These are phyloP conservation scores for Actinostola sp. DNA, from an alignment of 92 coral and sea anemone genomes.

Conservation along the genomic window DNA sequence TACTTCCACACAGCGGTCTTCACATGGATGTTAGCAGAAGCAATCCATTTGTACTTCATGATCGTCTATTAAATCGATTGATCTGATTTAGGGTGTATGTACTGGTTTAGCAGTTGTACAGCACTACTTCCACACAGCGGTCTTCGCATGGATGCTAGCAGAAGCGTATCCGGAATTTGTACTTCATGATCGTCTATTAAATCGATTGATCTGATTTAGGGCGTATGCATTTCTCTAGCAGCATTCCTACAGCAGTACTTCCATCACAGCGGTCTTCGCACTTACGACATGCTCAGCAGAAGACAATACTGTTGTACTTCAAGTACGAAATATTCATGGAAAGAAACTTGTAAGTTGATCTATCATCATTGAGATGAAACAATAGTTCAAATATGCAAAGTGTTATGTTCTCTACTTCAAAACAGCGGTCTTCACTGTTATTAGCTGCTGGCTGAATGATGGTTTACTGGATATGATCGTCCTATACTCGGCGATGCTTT, in stretches of 20 bases:
- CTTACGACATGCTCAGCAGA: slow-evolving; percentile 31
- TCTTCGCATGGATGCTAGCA: slow-evolving; percentile 52
- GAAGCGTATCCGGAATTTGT: slow-evolving; percentile 34
- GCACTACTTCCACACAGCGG: slow-evolving; percentile 45
- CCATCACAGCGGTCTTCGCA: slow-evolving; percentile 39
- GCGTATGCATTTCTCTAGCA: slow-evolving; percentile 14
- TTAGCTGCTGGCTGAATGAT: slow-evolving; percentile 16
- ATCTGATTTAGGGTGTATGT: slow-evolving; percentile 14
- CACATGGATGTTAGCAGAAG: slow-evolving; percentile 53
- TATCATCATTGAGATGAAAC: background rate
- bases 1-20: slow-evolving; percentile 48
- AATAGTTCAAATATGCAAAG: background rate
- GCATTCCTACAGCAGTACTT: slow-evolving; percentile 40
- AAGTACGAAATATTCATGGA: slow-evolving; percentile 3
- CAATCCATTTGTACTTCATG: slow-evolving; percentile 28
- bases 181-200: slow-evolving; percentile 37
- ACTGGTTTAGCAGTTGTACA: slow-evolving; percentile 16
- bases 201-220: slow-evolving; percentile 8
- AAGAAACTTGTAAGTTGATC: slow-evolving; percentile 19
- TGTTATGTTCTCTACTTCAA: slow-evolving; percentile 3
- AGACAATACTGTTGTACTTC: slow-evolving; percentile 21
- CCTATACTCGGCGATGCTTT: slow-evolving; percentile 26
- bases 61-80: slow-evolving; percentile 33
- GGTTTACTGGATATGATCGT: slow-evolving; percentile 30
- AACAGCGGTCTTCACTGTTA: no score